These are phyloP conservation scores for Parapristionchus giblindavisi DNA, from an alignment of 2,888 invertebrate genomes.

Conservation along the genomic window DNA sequence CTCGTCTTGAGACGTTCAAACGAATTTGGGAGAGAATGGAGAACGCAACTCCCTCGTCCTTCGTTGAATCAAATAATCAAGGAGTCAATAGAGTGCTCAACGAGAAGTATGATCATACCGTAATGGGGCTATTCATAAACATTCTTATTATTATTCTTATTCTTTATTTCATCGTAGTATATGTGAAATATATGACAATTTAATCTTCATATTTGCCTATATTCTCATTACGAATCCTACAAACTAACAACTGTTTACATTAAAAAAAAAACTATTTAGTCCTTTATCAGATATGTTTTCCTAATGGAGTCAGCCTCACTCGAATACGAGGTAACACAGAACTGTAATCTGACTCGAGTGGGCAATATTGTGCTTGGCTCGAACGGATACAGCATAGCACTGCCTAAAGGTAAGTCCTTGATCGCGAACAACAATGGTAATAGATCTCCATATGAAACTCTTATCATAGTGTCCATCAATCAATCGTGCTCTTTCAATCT, in stretches of 20 bases:
- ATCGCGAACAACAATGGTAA: background rate
- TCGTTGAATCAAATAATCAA: conserved; percentile 88
- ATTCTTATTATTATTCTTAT: too few relatives aligned
- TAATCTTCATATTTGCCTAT: background rate
- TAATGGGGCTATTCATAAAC: too few relatives aligned
- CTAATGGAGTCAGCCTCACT: conserved; percentile 98
- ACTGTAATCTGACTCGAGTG: conserved; percentile 93
- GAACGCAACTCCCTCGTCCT: conserved; percentile 79
- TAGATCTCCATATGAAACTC: background rate
- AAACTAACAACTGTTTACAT: background rate
- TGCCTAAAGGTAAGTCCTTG: conserved; percentile 85
- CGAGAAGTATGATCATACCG: conserved; percentile 84
- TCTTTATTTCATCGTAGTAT: too few relatives aligned
- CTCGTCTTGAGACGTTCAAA: conserved; percentile 71
- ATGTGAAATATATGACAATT: background rate
- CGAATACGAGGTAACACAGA: conserved; percentile 87
- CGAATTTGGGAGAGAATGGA: conserved; percentile 72
- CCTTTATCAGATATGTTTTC: conserved; percentile 73
- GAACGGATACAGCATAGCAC: conserved; percentile 94
- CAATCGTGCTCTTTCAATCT: background rate
- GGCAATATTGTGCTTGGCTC: conserved; percentile 83
- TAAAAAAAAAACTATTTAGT: too few relatives aligned
- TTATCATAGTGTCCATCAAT: background rate
- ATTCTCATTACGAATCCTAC: background rate
- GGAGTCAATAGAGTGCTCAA: conserved; percentile 86